A percentile compares a stretch with the other conserved stretches of the same genome.
These are phyloP conservation scores for Leptothorax acervorum DNA, from an alignment of 2,888 invertebrate species.

Conservation along the genomic window DNA sequence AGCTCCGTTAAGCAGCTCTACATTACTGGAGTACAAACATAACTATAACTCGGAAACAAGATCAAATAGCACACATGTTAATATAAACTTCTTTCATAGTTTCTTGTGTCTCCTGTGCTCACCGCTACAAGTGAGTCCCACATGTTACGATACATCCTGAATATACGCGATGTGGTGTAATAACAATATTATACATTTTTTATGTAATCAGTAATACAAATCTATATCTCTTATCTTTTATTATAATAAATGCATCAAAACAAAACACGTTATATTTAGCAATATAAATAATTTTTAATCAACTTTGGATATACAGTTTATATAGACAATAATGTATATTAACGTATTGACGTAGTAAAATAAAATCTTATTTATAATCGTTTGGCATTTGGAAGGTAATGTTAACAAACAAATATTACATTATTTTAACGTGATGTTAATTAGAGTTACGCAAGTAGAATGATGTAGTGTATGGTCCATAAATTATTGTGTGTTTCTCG, in stretches of 20 bases:
- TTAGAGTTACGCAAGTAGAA: not conserved
- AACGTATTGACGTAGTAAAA: not conserved
- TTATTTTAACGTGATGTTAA: not conserved
- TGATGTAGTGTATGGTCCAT: not conserved
- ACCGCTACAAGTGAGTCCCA: too few relatives aligned
- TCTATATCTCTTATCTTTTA: not conserved
- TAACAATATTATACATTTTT: not conserved
- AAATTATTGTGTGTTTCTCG: conserved; percentile 18
- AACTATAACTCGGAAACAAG: too few relatives aligned
- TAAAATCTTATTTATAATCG: not conserved
- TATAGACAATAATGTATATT: not conserved
- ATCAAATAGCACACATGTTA: too few relatives aligned
- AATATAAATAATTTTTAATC: conserved; percentile 13
- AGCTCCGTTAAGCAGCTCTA: too few relatives aligned
- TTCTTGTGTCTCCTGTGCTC: too few relatives aligned
- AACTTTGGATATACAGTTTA: not conserved
- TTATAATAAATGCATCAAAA: not conserved
- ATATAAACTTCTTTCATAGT: too few relatives aligned
- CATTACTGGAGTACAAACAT: too few relatives aligned
- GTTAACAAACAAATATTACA: not conserved
- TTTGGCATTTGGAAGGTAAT: not conserved
- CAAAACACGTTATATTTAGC: not conserved
- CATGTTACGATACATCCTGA: too few relatives aligned
- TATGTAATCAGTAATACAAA: not conserved
- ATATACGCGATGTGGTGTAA: too few relatives aligned